A percentile compares a stretch with the other conserved stretches of the same genome.
Evolutionary conservation across 2,113 vertebrate genomes (phyloP).

Genomic region (Mormoops blainvillei): DNA sequence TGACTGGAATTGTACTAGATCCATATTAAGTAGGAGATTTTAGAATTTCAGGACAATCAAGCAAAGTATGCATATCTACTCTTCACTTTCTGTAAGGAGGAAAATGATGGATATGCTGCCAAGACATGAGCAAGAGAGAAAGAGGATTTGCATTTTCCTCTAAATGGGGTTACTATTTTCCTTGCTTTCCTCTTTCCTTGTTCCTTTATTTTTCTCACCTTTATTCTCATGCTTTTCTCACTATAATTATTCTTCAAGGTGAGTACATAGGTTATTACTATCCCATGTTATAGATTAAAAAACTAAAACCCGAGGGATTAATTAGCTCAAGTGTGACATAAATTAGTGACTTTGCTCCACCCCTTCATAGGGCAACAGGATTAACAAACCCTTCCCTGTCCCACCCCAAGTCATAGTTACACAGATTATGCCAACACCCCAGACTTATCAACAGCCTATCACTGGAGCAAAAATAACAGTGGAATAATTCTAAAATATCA

Average conservation of each 20-base stretch:
- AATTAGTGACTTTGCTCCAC: not conserved
- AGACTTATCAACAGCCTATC: not conserved
- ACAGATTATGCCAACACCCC: not conserved
- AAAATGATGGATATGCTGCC: not conserved
- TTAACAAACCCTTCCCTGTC: not conserved
- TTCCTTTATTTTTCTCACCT: not conserved
- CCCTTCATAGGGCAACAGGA: not conserved
- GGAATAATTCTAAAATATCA: constrained; percentile 5
- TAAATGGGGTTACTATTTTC: not conserved
- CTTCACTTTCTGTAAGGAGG: not conserved
- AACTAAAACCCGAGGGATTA: not conserved
- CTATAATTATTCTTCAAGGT: not conserved
- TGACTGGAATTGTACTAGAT: not conserved
- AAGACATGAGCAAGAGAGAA: not conserved
- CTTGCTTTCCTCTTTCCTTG: not conserved
- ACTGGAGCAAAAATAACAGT: not conserved
- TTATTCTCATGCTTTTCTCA: not conserved
- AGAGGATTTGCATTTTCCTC: not conserved
- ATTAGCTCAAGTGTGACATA: not conserved
- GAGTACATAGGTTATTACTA: not conserved
- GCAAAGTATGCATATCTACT: not conserved
- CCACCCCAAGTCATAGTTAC: not conserved
- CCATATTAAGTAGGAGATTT: not conserved
- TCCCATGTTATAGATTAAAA: not conserved
- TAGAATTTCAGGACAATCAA: not conserved